A percentile compares a stretch with the other conserved stretches of the same genome.
These are phyloP conservation scores for Oophaga pumilio DNA, from an alignment of 2,113 vertebrate genomes.

Conservation along the genomic window DNA sequence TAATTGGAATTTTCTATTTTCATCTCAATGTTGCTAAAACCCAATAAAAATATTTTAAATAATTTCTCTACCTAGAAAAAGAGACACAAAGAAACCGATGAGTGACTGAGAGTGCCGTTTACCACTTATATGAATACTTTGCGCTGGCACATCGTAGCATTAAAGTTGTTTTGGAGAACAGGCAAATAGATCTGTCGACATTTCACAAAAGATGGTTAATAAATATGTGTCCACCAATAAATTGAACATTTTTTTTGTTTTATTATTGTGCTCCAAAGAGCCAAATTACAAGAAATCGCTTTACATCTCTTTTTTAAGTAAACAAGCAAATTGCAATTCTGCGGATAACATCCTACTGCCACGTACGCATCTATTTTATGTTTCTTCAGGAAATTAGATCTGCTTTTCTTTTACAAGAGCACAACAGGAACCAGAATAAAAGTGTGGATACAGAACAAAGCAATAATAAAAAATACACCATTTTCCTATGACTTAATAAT, in stretches of 20 bases:
- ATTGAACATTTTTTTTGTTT: constrained; percentile 59
- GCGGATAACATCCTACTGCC: constrained; percentile 81
- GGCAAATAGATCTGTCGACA: neutral
- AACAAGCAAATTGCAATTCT: constrained; percentile 79
- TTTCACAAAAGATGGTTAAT: neutral
- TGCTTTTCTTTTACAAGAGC: constrained; percentile 85
- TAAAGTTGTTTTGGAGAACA: neutral
- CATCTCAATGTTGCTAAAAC: too few relatives aligned
- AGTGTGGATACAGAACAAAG: constrained; percentile 84
- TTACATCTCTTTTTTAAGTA: constrained; percentile 69
- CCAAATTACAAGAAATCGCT: constrained; percentile 74
- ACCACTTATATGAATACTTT: neutral
- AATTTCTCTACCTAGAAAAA: too few relatives aligned
- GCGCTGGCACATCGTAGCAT: neutral
- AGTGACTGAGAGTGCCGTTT: neutral
- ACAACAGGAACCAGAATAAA: constrained; percentile 84
- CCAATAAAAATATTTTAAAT: too few relatives aligned
- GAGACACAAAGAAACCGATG: too few relatives aligned
- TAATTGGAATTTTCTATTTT: too few relatives aligned
- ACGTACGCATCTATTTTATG: constrained; percentile 80
- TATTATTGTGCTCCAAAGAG: constrained; percentile 83
- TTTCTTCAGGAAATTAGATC: constrained; percentile 80
- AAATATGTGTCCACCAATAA: constrained; percentile 4
- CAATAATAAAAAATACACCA: constrained; percentile 75
- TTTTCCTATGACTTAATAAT: constrained; percentile 70